These are phyloP conservation scores for Macaria liturata DNA, from an alignment of 2,888 invertebrate genomes.

Conservation along the genomic window DNA sequence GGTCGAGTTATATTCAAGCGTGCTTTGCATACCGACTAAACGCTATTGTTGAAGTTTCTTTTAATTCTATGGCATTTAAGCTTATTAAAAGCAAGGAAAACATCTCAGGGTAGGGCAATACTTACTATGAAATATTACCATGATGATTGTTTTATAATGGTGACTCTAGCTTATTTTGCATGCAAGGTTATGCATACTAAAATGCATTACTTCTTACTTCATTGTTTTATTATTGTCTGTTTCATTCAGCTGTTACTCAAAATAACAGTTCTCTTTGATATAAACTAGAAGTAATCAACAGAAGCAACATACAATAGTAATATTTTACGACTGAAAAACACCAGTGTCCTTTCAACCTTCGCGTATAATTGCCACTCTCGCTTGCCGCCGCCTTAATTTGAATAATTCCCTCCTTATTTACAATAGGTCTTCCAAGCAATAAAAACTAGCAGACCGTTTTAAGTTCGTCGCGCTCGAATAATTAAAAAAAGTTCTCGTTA, in stretches of 20 bases:
- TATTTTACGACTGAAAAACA: constrained; percentile 24
- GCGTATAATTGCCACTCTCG: constrained; percentile 19
- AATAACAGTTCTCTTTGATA: too few species aligned
- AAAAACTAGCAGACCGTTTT: constrained; percentile 41
- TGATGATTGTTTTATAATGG: too few species aligned
- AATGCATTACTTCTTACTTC: too few species aligned
- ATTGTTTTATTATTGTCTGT: too few species aligned
- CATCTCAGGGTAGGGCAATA: too few species aligned
- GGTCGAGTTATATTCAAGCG: constrained; percentile 27
- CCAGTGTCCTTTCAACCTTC: constrained; percentile 23
- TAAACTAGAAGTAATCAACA: too few species aligned
- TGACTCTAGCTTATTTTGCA: too few species aligned
- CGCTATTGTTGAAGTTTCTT: constrained; percentile 14
- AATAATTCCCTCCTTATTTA: constrained; percentile 18
- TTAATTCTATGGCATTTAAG: constrained; percentile 15
- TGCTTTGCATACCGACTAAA: constrained; percentile 34
- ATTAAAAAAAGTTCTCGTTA: constrained; percentile 38
- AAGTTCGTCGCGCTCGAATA: constrained; percentile 34
- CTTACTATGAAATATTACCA: too few species aligned
- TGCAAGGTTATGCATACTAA: too few species aligned
- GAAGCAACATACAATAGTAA: constrained; percentile 19
- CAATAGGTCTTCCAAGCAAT: constrained; percentile 28
- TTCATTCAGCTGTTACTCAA: too few species aligned
- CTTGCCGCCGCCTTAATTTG: constrained; percentile 14
- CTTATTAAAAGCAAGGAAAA: constrained; percentile 8